Percentiles rank a stretch among this genome's conserved stretches.
Conservation (phyloP, 1,140 invertebrate genomes). For the Drosophila tropicalis region DNA sequence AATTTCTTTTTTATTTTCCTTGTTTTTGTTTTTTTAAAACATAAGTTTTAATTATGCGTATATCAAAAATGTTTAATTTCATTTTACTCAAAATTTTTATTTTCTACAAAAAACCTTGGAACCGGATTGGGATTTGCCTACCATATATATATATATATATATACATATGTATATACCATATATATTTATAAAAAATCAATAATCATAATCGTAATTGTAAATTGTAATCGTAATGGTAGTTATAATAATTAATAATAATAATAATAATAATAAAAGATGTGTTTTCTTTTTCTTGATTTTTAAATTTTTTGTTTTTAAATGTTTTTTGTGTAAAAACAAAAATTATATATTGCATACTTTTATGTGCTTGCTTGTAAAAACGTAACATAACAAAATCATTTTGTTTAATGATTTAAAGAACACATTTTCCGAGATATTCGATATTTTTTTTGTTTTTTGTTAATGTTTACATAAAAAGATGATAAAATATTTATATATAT, state of each 20-base stretch:
- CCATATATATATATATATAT: slow-evolving; percentile 44
- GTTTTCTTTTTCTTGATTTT: slow-evolving; percentile 9
- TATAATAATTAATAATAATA: slow-evolving; percentile 10
- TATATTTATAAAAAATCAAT: slow-evolving; percentile 50
- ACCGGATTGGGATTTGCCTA: slow-evolving; percentile 76
- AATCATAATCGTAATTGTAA: slow-evolving; percentile 18
- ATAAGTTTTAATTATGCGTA: slow-evolving; percentile 52
- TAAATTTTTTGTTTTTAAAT: slow-evolving; percentile 34
- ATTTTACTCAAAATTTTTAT: slow-evolving; percentile 38
- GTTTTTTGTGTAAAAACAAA: slow-evolving; percentile 37
- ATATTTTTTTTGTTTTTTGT: slow-evolving; percentile 43
- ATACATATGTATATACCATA: slow-evolving; percentile 44
- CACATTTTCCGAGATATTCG: slow-evolving; percentile 81
- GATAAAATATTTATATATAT: slow-evolving; percentile 33
- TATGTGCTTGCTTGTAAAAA: slow-evolving; percentile 54
- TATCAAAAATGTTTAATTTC: slow-evolving; percentile 50
- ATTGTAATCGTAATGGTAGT: slow-evolving; percentile 13
- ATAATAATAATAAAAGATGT: slow-evolving; percentile 31
- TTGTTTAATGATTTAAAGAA: slow-evolving; percentile 56
- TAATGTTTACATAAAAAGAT: slow-evolving; percentile 58
- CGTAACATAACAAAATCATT: slow-evolving; percentile 27
- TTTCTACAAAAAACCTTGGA: slow-evolving; percentile 78
- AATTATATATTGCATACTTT: slow-evolving; percentile 54
- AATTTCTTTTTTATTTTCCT: slow-evolving; percentile 28
- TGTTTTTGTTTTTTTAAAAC: slow-evolving; percentile 26